Evolutionary conservation across 92 coral and sea anemone species (phyloP).

Genomic region (Siderastrea radians): DNA sequence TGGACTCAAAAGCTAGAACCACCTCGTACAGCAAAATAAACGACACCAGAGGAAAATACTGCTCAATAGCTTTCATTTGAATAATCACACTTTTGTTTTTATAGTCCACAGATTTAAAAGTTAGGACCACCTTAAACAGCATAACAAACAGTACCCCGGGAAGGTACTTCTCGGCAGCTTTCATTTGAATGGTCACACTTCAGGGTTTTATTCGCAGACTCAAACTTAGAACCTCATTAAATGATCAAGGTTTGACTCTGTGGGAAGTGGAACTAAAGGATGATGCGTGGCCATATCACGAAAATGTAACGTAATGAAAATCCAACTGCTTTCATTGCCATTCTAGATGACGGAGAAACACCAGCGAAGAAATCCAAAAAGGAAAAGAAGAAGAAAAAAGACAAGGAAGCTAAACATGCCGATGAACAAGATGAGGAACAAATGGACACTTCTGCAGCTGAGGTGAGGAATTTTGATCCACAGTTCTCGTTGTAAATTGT

Average conservation of each 20-base stretch:
- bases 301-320: too few relatives aligned
- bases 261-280: too few relatives aligned
- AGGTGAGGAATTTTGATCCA: background rate
- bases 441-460: constrained; percentile 26
- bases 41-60: background rate
- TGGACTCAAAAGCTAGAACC: background rate
- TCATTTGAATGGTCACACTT: too few relatives aligned
- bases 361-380: constrained; percentile 86
- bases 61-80: background rate
- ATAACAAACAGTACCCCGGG: too few relatives aligned
- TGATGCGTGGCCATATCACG: too few relatives aligned
- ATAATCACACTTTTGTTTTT: background rate
- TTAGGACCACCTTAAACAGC: too few relatives aligned
- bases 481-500: background rate
- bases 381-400: constrained; percentile 84
- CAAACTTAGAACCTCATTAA: too few relatives aligned
- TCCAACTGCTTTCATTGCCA: background rate
- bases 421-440: constrained; percentile 69
- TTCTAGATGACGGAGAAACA: constrained; percentile 57
- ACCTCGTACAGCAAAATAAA: background rate
- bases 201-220: too few relatives aligned
- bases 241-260: too few relatives aligned
- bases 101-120: too few relatives aligned
- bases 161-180: too few relatives aligned
- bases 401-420: constrained; percentile 53